Percentiles rank a stretch among this genome's conserved stretches.
Evolutionary conservation across 2,797 vertebrate genomes (phyloP).

Genomic region (Amblyopsis hoosieri): DNA sequence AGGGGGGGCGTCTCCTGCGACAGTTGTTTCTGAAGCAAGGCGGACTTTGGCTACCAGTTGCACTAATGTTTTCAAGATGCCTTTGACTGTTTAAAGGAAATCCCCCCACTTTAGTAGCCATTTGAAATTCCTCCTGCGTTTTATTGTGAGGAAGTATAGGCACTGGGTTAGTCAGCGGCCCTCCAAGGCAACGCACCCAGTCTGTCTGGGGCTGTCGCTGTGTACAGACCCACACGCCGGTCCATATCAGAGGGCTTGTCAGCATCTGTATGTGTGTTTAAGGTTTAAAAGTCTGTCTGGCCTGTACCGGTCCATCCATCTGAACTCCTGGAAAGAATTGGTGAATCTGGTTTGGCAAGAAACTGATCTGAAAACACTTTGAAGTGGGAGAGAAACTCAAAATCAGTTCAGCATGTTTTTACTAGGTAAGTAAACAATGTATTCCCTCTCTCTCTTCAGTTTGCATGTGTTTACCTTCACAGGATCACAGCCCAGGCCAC

Average conservation of each 20-base stretch:
- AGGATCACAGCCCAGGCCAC: conserved; percentile 2
- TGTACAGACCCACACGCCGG: conserved; percentile 44
- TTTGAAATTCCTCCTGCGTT: conserved; percentile 79
- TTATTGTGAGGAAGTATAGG: conserved; percentile 77
- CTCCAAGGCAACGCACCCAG: conserved; percentile 60
- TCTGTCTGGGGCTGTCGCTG: conserved; percentile 63
- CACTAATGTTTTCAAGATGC: conserved; percentile 86
- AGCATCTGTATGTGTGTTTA: conserved; percentile 41
- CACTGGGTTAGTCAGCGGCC: conserved; percentile 74
- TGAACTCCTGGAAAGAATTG: conserved; percentile 51
- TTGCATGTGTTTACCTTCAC: background rate
- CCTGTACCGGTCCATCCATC: conserved; percentile 38
- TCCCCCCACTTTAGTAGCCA: conserved; percentile 80
- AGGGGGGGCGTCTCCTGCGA: conserved; percentile 32
- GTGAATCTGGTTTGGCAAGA: conserved; percentile 50
- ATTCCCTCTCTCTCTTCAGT: conserved; percentile 6
- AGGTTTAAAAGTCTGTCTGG: conserved; percentile 57
- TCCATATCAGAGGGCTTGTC: conserved; percentile 34
- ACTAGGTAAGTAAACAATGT: conserved; percentile 73
- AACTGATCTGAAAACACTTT: conserved; percentile 50
- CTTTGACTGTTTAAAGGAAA: conserved; percentile 82
- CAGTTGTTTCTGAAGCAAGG: conserved; percentile 74
- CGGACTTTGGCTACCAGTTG: conserved; percentile 83
- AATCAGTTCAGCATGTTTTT: conserved; percentile 72
- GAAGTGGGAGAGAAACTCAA: conserved; percentile 44